These are phyloP conservation scores for Neocloeon triangulifer DNA, from an alignment of 1,140 invertebrate species.

Conservation along the genomic window DNA sequence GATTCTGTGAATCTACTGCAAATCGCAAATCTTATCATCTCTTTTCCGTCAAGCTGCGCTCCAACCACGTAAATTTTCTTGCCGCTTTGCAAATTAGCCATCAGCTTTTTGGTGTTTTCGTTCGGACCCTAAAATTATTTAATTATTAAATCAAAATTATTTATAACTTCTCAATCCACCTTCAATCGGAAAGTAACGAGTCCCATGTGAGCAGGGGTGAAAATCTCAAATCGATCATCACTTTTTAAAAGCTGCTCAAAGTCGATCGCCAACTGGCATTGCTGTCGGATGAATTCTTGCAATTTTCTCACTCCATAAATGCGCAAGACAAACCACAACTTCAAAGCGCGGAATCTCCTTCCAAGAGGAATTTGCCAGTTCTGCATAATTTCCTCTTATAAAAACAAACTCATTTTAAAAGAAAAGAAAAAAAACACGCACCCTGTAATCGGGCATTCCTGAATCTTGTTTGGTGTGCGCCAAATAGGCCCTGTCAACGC, in stretches of 20 bases:
- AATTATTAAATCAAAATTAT: slow-evolving; percentile 1
- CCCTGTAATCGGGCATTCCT: slow-evolving; percentile 26
- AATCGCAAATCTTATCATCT: slow-evolving; percentile 29
- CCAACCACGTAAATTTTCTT: slow-evolving; percentile 32
- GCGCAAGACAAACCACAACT: slow-evolving; percentile 40
- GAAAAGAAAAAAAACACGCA: too few species aligned
- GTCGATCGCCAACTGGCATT: slow-evolving; percentile 24
- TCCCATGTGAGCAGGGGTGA: slow-evolving; percentile 23
- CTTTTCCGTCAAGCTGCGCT: slow-evolving; percentile 19
- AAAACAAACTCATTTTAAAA: too few species aligned
- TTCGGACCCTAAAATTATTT: slow-evolving; percentile 21
- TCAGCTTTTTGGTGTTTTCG: slow-evolving; percentile 23
- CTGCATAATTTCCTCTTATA: too few species aligned
- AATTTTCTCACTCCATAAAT: slow-evolving; percentile 27
- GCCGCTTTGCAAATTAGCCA: slow-evolving; percentile 26
- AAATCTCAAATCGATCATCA: slow-evolving; percentile 28
- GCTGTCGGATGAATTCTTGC: slow-evolving; percentile 26
- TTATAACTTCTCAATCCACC: too few species aligned
- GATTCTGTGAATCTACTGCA: slow-evolving; percentile 22
- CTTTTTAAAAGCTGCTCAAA: slow-evolving; percentile 21
- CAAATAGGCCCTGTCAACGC: slow-evolving; percentile 31
- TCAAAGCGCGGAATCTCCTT: slow-evolving; percentile 34
- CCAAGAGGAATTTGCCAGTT: slow-evolving; percentile 40
- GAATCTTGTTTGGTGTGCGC: slow-evolving; percentile 27
- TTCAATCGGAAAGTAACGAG: slow-evolving; percentile 34